A percentile compares a stretch with the other conserved stretches of the same genome.
Conservation (phyloP, 1,140 invertebrate genomes). For the Gryon sp. region DNA sequence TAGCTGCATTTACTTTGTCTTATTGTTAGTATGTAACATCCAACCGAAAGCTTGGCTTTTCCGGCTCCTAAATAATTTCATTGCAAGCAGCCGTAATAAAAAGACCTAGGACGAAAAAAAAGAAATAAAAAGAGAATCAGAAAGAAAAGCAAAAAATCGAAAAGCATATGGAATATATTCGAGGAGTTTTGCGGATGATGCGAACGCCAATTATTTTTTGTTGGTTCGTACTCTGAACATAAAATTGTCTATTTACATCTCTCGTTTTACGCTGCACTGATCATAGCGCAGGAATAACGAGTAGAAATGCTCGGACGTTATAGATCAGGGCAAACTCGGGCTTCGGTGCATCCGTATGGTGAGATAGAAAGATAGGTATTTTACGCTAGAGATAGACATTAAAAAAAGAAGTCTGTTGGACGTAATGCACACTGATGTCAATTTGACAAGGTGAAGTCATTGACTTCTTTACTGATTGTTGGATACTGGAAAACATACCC, state of each 20-base stretch:
- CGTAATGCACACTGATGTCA: constrained; percentile 18
- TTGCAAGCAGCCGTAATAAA: constrained; percentile 10
- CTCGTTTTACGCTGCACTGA: constrained; percentile 71
- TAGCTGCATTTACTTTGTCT: no score
- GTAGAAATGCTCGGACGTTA: constrained; percentile 27
- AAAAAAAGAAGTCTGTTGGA: constrained; percentile 46
- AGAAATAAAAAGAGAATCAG: no score
- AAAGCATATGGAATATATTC: not conserved
- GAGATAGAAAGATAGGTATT: constrained; percentile 46
- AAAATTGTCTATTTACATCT: constrained; percentile 76
- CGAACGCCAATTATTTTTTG: constrained; percentile 42
- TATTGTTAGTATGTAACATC: no score
- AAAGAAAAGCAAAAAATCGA: constrained; percentile 20
- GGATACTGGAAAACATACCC: constrained; percentile 19
- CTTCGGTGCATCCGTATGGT: constrained; percentile 34
- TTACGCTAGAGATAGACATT: constrained; percentile 59
- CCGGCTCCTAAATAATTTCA: constrained; percentile 8
- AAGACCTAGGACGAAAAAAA: no score
- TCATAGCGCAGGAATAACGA: constrained; percentile 64
- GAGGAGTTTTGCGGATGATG: constrained; percentile 23
- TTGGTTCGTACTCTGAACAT: constrained; percentile 57
- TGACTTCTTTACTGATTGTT: constrained; percentile 25
- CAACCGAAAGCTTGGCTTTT: not conserved
- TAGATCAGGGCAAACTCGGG: constrained; percentile 20
- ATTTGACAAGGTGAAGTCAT: constrained; percentile 42